These are phyloP conservation scores for Eristalis tenax DNA, from an alignment of 2,888 invertebrate genomes.

Conservation along the genomic window DNA sequence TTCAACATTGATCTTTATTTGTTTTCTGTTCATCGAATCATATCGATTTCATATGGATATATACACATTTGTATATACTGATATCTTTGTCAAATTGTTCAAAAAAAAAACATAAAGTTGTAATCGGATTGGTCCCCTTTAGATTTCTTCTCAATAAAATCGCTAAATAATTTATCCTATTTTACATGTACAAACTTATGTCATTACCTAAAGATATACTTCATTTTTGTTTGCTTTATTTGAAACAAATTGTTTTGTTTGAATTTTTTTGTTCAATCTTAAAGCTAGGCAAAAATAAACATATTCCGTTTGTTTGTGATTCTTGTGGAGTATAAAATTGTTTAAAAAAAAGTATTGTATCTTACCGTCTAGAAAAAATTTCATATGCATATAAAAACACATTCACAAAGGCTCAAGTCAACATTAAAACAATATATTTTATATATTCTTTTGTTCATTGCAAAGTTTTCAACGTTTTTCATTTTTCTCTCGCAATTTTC, in stretches of 20 bases:
- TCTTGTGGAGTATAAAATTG: constrained; percentile 57
- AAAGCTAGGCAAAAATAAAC: constrained; percentile 19
- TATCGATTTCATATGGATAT: constrained; percentile 22
- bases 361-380: constrained; percentile 14
- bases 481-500: constrained; percentile 11
- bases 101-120: constrained; percentile 16
- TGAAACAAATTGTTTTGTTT: constrained; percentile 2
- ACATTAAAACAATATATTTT: constrained; percentile 79
- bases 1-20: constrained; percentile 72
- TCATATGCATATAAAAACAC: constrained; percentile 48
- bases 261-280: constrained; percentile 27
- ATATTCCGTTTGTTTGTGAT: constrained; percentile 30
- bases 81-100: constrained; percentile 42
- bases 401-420: constrained; percentile 82
- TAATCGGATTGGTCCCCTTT: constrained; percentile 45
- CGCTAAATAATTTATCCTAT: constrained; percentile 47
- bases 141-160: constrained; percentile 20
- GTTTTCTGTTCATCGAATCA: constrained; percentile 43
- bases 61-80: constrained; percentile 20
- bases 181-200: constrained; percentile 37
- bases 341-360: constrained; percentile 54
- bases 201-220: constrained; percentile 19
- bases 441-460: constrained; percentile 65
- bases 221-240: constrained; percentile 15
- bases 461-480: constrained; percentile 20